These are phyloP conservation scores for Globicephala melas DNA, from an alignment of 2,113 vertebrate genomes.

Conservation along the genomic window DNA sequence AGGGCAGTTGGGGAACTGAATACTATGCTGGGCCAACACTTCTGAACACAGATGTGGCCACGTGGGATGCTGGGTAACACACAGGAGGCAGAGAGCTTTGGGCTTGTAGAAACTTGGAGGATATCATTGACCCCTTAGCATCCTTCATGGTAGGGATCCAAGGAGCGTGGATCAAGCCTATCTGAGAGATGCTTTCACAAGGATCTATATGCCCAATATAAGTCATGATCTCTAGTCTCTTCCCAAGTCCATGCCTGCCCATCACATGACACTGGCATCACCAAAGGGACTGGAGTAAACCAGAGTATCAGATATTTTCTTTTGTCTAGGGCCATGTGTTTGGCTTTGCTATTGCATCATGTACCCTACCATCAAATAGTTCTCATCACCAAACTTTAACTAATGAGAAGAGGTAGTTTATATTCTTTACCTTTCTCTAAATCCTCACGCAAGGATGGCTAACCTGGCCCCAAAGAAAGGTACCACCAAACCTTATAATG, in stretches of 20 bases:
- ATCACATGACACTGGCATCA: not conserved
- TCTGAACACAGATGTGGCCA: not conserved
- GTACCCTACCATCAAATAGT: not conserved
- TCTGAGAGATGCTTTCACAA: not conserved
- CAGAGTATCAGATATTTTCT: not conserved
- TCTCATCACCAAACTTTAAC: not conserved
- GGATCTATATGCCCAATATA: not conserved
- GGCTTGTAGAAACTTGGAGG: not conserved
- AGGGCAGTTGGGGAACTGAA: not conserved
- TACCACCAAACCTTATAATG: not conserved
- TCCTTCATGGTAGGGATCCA: not conserved
- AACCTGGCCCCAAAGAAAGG: not conserved
- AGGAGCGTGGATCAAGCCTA: not conserved
- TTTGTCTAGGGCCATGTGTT: not conserved
- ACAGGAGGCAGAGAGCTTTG: not conserved
- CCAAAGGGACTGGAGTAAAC: not conserved
- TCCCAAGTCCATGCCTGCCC: not conserved
- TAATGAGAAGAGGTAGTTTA: not conserved
- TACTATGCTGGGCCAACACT: not conserved
- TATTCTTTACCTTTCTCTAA: conserved; percentile 1
- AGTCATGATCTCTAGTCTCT: not conserved
- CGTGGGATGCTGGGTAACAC: not conserved
- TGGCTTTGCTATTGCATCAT: not conserved
- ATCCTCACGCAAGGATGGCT: not conserved
- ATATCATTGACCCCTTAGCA: not conserved